Conservation (phyloP, 2,888 invertebrate species). For the Philaethria dido region DNA sequence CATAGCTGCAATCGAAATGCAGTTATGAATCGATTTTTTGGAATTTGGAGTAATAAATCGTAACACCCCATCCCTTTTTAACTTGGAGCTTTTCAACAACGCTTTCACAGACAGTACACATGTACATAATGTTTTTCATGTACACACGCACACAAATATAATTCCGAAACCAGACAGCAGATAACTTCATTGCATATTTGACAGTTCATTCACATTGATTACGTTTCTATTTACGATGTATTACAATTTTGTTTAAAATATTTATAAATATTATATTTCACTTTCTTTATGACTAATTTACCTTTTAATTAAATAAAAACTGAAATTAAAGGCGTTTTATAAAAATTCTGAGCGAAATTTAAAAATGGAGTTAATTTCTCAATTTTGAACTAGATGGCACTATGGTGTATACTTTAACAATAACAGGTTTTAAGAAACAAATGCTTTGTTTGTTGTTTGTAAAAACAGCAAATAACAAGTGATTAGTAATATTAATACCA, state of each 20-base stretch:
- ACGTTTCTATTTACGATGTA: constrained; percentile 50
- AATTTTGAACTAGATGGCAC: constrained; percentile 4
- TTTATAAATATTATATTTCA: no score
- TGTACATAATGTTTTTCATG: constrained; percentile 47
- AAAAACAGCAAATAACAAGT: no score
- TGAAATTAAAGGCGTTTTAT: not conserved
- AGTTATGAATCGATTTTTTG: no score
- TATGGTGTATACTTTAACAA: not conserved
- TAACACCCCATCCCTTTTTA: constrained; percentile 6
- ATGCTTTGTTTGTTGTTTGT: no score
- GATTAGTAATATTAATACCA: no score
- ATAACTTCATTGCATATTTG: constrained; percentile 75
- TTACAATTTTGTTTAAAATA: no score
- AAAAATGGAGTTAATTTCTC: not conserved
- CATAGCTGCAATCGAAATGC: not conserved
- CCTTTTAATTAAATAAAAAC: not conserved
- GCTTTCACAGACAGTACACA: constrained; percentile 67
- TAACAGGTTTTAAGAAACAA: not conserved
- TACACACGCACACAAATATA: constrained; percentile 51
- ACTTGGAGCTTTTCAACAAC: constrained; percentile 58
- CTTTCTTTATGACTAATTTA: no score
- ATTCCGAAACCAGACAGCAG: constrained; percentile 61
- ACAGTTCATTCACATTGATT: constrained; percentile 74
- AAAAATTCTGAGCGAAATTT: not conserved
- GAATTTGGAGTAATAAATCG: no score